Evolutionary conservation across 37 sponge, comb jelly and placozoan species (phyloP).

Genomic region (Oscarella lobularis): DNA sequence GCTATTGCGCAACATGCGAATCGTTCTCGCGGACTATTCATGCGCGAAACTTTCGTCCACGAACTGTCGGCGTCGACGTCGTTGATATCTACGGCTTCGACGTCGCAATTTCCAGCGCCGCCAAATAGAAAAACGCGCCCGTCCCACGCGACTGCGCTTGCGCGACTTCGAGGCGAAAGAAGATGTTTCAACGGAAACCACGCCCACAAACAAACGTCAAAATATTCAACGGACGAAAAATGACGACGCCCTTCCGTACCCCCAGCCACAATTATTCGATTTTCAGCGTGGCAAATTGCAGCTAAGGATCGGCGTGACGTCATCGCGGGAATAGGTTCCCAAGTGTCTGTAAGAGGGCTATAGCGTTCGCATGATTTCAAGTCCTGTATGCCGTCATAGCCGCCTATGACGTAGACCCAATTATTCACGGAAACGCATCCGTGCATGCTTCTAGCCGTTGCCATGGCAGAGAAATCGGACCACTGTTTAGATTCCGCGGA

Average conservation of each 20-base stretch:
- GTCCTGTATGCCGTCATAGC: neutral
- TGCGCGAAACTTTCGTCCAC: too few species aligned
- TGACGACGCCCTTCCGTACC: neutral
- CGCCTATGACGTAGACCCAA: neutral
- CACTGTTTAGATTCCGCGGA: neutral
- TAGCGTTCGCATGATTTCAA: neutral
- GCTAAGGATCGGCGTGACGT: neutral
- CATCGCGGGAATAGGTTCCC: neutral
- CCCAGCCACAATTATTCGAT: neutral
- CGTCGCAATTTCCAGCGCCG: too few species aligned
- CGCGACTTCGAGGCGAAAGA: too few species aligned
- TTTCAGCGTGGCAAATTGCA: neutral
- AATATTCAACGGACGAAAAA: neutral
- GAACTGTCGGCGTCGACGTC: too few species aligned
- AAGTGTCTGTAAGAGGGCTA: neutral
- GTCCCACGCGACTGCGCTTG: too few species aligned
- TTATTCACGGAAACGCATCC: neutral
- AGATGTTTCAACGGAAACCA: too few species aligned
- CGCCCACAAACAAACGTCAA: too few species aligned
- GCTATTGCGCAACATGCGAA: too few species aligned
- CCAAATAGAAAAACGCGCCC: too few species aligned
- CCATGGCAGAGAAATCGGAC: neutral
- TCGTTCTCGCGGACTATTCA: too few species aligned
- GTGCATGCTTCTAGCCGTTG: neutral
- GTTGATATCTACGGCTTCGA: too few species aligned